Evolutionary conservation across 2,113 vertebrate species (phyloP), one percentile per base, ranked within the genome.

Genomic region (Ardeotis arabs): DNA sequence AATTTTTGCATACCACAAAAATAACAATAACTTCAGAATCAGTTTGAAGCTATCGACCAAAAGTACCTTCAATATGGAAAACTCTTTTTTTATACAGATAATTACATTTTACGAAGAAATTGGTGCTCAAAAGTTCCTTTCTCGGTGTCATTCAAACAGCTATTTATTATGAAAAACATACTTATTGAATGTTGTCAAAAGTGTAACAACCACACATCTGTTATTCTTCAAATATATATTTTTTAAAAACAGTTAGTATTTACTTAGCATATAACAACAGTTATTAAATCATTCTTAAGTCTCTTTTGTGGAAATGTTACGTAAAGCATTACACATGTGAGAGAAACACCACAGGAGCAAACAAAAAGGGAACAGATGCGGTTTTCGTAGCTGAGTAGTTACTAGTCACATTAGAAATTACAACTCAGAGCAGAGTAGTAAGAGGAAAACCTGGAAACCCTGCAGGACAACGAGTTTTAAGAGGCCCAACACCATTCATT

Each of bases 161-260:
- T 58, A 92, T 63, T 96, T 83, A 75, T 56, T 78, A 84, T 68
- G 52, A 88, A 86, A 96, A 93, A 81, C 68, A 55, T 70, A 67
- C 45, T 92, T 77, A 60, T 6, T 2, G 2, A 81, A 59, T 63
- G 53, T 56, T 95, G 83, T 88, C 96, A 96, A 28, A 68, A 74
- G 21, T 39, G 39, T 39, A 93, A 73, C 19, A 92, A 84, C 29
- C 52, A 84, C 82, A 96, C 75, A 93, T 89, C 93, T 95, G 79
- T 88, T 95, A 93, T 84, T 72, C 64, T 93, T 90, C 73, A 96
- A 93, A 77, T 62, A 67, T 8, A 27, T 70, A 27, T 67, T 52
- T 70, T 83, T 88, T 87, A 53, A 76, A 78, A 97, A 59, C 37
- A 86, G 41, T 91, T 77, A 50, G n/a, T 95, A 95, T 93, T 93